A percentile compares a stretch with the other conserved stretches of the same genome.
phyloP scores from a whole-genome alignment of 2,113 vertebrate genomes.

The Anoura caudifer region DNA sequence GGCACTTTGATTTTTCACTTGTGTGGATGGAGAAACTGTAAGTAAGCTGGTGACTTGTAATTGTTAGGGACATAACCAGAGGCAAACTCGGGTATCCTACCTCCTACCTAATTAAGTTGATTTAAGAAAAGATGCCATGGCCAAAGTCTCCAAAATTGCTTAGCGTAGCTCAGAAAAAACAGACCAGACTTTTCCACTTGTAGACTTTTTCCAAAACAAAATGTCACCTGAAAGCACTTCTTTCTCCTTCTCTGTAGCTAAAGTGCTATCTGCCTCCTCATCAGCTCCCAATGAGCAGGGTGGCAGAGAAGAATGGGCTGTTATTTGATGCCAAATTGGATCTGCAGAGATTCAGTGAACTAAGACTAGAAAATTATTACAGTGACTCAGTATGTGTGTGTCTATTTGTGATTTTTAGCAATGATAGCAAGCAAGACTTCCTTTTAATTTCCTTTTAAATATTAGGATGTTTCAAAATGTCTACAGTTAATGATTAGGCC shows the following conservation, averaged over 20 bases:
- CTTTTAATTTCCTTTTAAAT: conserved; percentile 86
- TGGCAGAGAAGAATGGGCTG: conserved; percentile 74
- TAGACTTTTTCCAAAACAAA: conserved; percentile 46
- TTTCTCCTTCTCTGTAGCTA: conserved; percentile 26
- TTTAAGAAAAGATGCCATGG: not conserved
- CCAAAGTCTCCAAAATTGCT: not conserved
- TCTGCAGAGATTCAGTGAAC: conserved; percentile 60
- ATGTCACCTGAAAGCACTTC: conserved; percentile 40
- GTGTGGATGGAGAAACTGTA: not conserved
- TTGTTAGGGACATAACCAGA: not conserved
- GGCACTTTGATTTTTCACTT: conserved; percentile 34
- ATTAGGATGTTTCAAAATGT: conserved; percentile 76
- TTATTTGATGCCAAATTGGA: conserved; percentile 73
- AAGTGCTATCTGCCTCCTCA: conserved; percentile 60
- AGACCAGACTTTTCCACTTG: not conserved
- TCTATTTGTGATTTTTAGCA: conserved; percentile 74
- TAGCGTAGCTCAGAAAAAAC: conserved; percentile 36
- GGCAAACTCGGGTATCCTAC: not conserved
- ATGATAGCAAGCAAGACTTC: conserved; percentile 76
- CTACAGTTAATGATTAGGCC: conserved; percentile 70
- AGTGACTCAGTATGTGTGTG: conserved; percentile 71
- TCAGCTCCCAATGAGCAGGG: conserved; percentile 33
- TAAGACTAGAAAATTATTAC: conserved; percentile 77
- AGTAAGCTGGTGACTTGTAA: not conserved
- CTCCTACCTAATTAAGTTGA: not conserved